Percentiles rank a stretch among this genome's conserved stretches.
Evolutionary conservation across 2,888 invertebrate species (phyloP).

Genomic region (Meghimatium bilineatum): DNA sequence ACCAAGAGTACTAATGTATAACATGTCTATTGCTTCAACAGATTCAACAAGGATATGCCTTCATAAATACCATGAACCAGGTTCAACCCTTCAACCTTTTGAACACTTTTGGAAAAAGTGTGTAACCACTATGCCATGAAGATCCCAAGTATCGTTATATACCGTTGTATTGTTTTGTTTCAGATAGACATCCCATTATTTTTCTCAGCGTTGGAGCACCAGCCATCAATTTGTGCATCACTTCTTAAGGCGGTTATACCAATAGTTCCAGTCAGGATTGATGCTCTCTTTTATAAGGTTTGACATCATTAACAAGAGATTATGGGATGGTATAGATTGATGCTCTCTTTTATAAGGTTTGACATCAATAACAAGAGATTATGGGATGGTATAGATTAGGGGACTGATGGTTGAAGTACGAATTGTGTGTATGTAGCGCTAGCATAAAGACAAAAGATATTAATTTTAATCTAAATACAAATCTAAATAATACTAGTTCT

Average conservation of each 20-base stretch:
- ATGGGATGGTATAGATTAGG: constrained; percentile 40
- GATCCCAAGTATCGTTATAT: too few species aligned
- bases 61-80: too few species aligned
- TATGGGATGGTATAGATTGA: constrained; percentile 53
- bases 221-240: constrained; percentile 54
- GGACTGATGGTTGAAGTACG: neutral
- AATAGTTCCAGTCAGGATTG: constrained; percentile 58
- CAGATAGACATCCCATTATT: constrained; percentile 69
- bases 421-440: neutral
- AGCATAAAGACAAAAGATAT: neutral
- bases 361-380: neutral
- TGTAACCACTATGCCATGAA: neutral
- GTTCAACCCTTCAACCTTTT: too few species aligned
- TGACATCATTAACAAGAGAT: neutral
- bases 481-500: too few species aligned
- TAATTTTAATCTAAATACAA: too few species aligned
- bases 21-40: too few species aligned
- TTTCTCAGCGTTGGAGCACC: constrained; percentile 61
- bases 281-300: constrained; percentile 65
- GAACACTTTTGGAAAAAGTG: too few species aligned
- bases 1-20: too few species aligned
- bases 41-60: too few species aligned
- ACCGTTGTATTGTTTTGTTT: neutral
- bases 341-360: constrained; percentile 64
- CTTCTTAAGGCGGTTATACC: constrained; percentile 60